These are phyloP conservation scores for Scrobipalpa costella DNA, from an alignment of 2,888 invertebrate species.

Conservation along the genomic window DNA sequence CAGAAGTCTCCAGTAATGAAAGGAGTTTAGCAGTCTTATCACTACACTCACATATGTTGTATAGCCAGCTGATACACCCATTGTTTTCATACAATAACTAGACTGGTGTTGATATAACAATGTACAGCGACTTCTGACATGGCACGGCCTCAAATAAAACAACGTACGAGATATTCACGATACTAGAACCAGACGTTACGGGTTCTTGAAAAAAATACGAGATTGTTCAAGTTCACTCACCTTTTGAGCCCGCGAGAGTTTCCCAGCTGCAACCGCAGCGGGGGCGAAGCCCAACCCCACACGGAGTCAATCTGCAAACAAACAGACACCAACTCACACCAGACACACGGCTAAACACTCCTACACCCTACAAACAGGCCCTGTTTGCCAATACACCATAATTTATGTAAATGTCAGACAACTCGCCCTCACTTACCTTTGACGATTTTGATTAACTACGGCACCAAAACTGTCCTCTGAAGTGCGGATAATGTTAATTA, in stretches of 20 bases:
- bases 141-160: slow-evolving; percentile 6
- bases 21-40: slow-evolving; percentile 16
- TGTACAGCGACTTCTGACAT: slow-evolving; percentile 9
- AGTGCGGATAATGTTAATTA: slow-evolving; percentile 55
- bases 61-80: slow-evolving; percentile 18
- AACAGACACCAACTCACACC: slow-evolving; percentile 45
- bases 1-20: neutral
- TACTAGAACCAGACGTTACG: neutral
- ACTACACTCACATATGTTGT: slow-evolving; percentile 4
- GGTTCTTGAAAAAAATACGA: slow-evolving; percentile 15
- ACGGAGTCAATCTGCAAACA: slow-evolving; percentile 93
- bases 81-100: slow-evolving; percentile 25
- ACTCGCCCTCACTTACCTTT: slow-evolving; percentile 67
- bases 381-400: slow-evolving; percentile 56
- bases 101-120: slow-evolving; percentile 14
- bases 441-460: slow-evolving; percentile 62
- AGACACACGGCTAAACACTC: slow-evolving; percentile 31
- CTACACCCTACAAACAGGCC: slow-evolving; percentile 45
- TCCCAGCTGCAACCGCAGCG: slow-evolving; percentile 89
- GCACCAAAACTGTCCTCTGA: slow-evolving; percentile 54
- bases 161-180: slow-evolving; percentile 12
- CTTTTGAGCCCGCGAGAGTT: slow-evolving; percentile 81
- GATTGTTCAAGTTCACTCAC: slow-evolving; percentile 57
- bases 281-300: slow-evolving; percentile 97
- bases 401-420: slow-evolving; percentile 66